Evolutionary conservation across 2,797 vertebrate species (phyloP).

Genomic region (Siniperca scherzeri): DNA sequence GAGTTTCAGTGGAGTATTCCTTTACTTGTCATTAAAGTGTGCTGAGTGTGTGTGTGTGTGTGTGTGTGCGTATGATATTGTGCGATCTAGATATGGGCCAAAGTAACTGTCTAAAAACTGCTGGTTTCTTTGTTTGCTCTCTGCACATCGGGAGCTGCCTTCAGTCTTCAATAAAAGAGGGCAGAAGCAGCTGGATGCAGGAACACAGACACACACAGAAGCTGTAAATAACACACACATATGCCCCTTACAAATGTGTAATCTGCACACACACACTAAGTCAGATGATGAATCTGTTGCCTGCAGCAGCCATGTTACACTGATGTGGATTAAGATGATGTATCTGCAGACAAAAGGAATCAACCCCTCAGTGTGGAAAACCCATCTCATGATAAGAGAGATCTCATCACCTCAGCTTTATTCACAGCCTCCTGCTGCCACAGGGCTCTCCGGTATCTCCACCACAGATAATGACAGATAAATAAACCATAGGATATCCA

Average conservation of each 20-base stretch:
- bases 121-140: conserved; percentile 41
- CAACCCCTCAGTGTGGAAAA: conserved; percentile 42
- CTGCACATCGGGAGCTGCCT: conserved; percentile 28
- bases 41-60: neutral
- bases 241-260: conserved; percentile 43
- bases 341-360: conserved; percentile 72
- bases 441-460: conserved; percentile 19
- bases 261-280: conserved; percentile 36
- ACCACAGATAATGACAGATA: conserved; percentile 39
- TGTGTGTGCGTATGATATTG: neutral
- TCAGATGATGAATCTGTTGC: conserved; percentile 47
- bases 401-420: conserved; percentile 46
- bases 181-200: conserved; percentile 44
- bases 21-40: neutral
- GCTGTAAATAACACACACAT: conserved; percentile 60
- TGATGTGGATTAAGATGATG: conserved; percentile 57
- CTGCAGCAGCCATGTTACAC: conserved; percentile 50
- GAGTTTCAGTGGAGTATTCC: neutral
- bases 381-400: conserved; percentile 52
- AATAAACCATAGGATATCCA: conserved; percentile 50
- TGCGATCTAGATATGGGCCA: neutral
- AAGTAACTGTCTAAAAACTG: conserved; percentile 7
- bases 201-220: conserved; percentile 35
- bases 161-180: conserved; percentile 15
- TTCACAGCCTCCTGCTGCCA: conserved; percentile 41